A percentile compares a stretch with the other conserved stretches of the same genome.
phyloP scores from a whole-genome alignment of 2,113 vertebrate species.

The Tamias sibiricus region DNA sequence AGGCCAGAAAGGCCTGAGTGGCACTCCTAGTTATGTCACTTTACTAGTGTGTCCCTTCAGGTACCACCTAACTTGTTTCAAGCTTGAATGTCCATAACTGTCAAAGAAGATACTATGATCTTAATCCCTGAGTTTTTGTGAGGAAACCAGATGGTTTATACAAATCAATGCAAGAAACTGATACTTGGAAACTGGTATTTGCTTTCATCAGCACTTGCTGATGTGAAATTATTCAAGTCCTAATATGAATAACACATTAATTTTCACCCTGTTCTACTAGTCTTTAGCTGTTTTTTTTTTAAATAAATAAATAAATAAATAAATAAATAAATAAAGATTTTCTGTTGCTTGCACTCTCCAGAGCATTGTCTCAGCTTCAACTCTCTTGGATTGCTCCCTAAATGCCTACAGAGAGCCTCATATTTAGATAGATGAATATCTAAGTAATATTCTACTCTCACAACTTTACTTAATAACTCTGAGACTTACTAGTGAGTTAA shows the following conservation, averaged over 20 bases:
- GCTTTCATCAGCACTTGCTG: background rate
- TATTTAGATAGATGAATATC: background rate
- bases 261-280: background rate
- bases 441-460: background rate
- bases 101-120: background rate
- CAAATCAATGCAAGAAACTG: background rate
- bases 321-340: too few relatives aligned
- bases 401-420: background rate
- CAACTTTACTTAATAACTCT: background rate
- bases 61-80: background rate
- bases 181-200: background rate
- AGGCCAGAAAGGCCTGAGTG: background rate
- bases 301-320: too few relatives aligned
- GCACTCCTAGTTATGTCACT: background rate
- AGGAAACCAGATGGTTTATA: background rate
- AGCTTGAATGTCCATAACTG: background rate
- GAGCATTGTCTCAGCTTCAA: background rate
- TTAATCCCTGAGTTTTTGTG: background rate
- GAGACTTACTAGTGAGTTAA: constrained; percentile 6
- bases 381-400: background rate
- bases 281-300: background rate
- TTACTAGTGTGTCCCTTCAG: background rate
- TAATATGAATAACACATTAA: background rate
- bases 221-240: background rate
- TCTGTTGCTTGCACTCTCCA: background rate